Conservation (phyloP, 2,113 vertebrate species). For the Sinocyclocheilus maitianheensis region DNA sequence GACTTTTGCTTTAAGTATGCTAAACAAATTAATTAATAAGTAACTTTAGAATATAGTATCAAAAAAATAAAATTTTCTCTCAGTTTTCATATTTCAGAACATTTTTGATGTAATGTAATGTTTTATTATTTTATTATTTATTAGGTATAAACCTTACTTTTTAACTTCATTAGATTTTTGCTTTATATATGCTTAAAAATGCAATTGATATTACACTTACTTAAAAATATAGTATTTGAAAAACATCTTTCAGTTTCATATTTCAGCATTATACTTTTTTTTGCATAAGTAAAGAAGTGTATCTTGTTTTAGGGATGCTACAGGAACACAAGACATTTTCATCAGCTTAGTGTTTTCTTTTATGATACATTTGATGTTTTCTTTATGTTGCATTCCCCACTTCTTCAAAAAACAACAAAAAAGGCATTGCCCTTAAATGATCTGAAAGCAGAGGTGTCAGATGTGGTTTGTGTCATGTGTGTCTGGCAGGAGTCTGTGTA, state of each 20-base stretch:
- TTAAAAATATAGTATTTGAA: background rate
- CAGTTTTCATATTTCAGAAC: background rate
- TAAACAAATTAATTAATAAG: no score
- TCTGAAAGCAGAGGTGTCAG: slow-evolving; percentile 36
- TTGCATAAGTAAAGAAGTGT: background rate
- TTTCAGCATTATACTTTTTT: background rate
- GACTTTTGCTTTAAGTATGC: no score
- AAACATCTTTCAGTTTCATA: background rate
- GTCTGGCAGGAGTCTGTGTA: slow-evolving; percentile 57
- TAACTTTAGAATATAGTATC: no score
- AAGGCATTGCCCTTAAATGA: slow-evolving; percentile 19
- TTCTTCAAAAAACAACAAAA: background rate
- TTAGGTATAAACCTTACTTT: no score
- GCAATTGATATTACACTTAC: background rate
- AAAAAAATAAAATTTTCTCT: background rate
- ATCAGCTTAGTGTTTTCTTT: no score
- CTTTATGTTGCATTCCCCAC: background rate
- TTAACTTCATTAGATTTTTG: background rate
- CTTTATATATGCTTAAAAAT: background rate
- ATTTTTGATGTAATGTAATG: no score
- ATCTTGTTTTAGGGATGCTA: background rate
- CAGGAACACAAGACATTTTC: background rate
- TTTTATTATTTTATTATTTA: background rate
- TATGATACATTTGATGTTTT: background rate
- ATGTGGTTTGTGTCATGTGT: slow-evolving; percentile 37